Conservation (phyloP, 2,797 vertebrate species). For the Fratercula arctica region DNA sequence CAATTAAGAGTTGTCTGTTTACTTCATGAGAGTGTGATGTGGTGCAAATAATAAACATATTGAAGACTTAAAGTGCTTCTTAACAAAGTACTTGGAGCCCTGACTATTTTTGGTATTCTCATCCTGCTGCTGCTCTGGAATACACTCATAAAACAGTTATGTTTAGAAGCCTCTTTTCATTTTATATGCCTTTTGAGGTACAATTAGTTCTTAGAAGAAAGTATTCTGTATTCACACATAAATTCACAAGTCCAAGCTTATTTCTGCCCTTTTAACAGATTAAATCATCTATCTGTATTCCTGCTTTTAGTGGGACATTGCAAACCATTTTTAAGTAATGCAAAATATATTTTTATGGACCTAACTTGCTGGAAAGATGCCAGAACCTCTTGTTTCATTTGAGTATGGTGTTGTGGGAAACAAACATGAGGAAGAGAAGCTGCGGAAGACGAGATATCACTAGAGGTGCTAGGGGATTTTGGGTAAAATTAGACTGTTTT, state of each 20-base stretch:
- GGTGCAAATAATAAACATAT: conserved; percentile 15
- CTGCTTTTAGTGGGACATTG: not conserved
- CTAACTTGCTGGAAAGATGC: not conserved
- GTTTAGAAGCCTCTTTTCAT: conserved; percentile 15
- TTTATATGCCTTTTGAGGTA: conserved; percentile 32
- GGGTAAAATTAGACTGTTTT: not conserved
- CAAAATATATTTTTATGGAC: not conserved
- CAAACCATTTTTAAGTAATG: not conserved
- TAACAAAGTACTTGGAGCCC: conserved; percentile 25
- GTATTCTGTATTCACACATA: not conserved
- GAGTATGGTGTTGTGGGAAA: not conserved
- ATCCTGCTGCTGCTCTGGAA: not conserved
- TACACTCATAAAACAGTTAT: conserved; percentile 23
- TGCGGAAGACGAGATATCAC: not conserved
- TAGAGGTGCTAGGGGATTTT: not conserved
- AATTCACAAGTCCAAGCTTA: not conserved
- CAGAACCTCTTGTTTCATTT: not conserved
- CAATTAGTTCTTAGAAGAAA: conserved; percentile 18
- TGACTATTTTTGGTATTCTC: conserved; percentile 35
- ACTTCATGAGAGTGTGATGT: not conserved
- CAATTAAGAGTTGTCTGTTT: conserved; percentile 26
- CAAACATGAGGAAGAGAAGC: not conserved
- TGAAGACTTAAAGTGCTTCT: conserved; percentile 4
- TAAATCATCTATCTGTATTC: not conserved
- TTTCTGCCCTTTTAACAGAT: not conserved